Conservation (phyloP, 64 coral and sea anemone genomes). For the Catalaphyllia jardinei region DNA sequence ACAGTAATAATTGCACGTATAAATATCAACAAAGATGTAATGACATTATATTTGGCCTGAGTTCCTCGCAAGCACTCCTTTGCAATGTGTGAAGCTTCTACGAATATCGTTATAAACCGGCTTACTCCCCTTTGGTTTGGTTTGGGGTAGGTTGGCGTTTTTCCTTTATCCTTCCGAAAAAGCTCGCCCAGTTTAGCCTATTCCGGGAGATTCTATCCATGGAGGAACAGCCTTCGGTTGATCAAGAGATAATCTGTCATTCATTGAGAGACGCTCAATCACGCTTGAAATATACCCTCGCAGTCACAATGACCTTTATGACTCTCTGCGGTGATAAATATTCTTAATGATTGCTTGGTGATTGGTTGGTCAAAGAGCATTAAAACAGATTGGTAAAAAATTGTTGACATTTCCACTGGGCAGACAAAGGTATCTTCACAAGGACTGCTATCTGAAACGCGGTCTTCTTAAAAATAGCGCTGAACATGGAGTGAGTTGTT, state of each 20-base stretch:
- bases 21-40: background rate
- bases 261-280: background rate
- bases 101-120: background rate
- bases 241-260: background rate
- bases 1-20: no score
- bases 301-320: background rate
- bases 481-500: background rate
- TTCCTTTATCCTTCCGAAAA: background rate
- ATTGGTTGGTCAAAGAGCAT: background rate
- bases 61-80: background rate
- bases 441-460: background rate
- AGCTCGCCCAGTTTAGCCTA: background rate
- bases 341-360: background rate
- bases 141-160: background rate
- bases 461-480: no score
- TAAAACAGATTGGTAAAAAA: background rate
- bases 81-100: slow-evolving; percentile 5
- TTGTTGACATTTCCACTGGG: background rate
- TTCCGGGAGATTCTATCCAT: background rate
- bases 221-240: background rate
- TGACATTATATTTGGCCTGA: background rate
- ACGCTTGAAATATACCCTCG: background rate
- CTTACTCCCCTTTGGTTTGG: background rate
- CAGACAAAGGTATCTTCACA: background rate
- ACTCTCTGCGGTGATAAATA: background rate